phyloP scores from a whole-genome alignment of 2,888 invertebrate species.

The Oxytorus armatus region DNA sequence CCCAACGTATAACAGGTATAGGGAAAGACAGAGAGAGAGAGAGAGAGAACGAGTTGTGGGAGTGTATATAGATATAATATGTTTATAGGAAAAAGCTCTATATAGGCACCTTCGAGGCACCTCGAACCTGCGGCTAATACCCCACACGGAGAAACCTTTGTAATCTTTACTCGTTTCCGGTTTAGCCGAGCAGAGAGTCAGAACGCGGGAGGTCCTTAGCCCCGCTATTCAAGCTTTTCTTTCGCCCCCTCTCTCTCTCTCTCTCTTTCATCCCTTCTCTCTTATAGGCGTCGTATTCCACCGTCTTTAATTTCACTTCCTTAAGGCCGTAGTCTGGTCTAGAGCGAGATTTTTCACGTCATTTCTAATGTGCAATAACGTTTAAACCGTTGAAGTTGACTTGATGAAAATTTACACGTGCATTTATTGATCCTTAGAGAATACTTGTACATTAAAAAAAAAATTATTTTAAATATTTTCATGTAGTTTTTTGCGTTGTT shows the following conservation, averaged over 20 bases:
- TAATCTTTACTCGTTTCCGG: conserved; percentile 68
- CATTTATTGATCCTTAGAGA: no score
- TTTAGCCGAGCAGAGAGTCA: conserved; percentile 44
- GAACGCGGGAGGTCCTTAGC: conserved; percentile 66
- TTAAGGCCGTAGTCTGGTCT: no score
- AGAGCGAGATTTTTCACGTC: no score
- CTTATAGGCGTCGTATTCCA: conserved; percentile 33
- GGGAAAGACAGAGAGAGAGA: conserved; percentile 15
- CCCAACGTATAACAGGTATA: conserved; percentile 39
- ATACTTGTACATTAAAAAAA: no score
- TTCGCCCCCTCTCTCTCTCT: conserved; percentile 38
- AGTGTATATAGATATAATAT: neutral
- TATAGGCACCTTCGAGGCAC: conserved; percentile 57
- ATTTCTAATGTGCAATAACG: no score
- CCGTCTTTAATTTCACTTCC: conserved; percentile 64
- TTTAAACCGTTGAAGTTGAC: no score
- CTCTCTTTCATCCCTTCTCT: conserved; percentile 23
- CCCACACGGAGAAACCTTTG: conserved; percentile 64
- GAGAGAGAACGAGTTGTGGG: neutral
- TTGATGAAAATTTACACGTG: no score
- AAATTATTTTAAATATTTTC: no score
- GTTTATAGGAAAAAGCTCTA: conserved; percentile 33
- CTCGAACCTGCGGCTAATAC: conserved; percentile 62
- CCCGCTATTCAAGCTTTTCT: conserved; percentile 49
- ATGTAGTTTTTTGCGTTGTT: no score